Evolutionary conservation across 2,113 vertebrate genomes (phyloP).

Genomic region (Taurulus bubalis): DNA sequence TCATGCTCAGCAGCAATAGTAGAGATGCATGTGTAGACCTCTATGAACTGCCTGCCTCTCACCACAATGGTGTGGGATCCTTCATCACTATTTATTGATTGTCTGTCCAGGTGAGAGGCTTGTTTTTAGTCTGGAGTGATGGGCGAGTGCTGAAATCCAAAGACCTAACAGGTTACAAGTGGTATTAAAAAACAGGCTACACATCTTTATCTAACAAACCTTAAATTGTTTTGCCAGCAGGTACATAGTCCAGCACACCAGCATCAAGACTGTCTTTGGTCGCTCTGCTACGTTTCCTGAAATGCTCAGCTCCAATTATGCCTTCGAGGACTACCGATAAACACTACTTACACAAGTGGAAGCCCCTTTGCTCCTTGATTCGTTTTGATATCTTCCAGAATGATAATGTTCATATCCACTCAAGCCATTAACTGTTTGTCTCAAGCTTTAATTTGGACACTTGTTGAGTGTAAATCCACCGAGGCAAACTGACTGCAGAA

Average conservation of each 20-base stretch:
- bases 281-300: not conserved
- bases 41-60: slow-evolving; percentile 5
- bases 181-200: not conserved
- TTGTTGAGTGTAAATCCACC: not conserved
- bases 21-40: slow-evolving; percentile 24
- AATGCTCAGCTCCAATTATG: not conserved
- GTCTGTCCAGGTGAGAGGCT: not conserved
- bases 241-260: not conserved
- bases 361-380: not conserved
- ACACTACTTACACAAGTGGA: not conserved
- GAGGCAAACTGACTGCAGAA: not conserved
- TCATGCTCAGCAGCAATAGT: slow-evolving; percentile 1
- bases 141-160: not conserved
- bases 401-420: not conserved
- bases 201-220: slow-evolving; percentile 2
- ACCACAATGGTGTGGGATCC: slow-evolving; percentile 28
- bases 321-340: not conserved
- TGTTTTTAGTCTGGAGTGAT: slow-evolving; percentile 7
- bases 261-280: not conserved
- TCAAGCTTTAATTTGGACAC: not conserved
- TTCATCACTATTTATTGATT: slow-evolving; percentile 31
- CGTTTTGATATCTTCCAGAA: not conserved
- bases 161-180: not conserved
- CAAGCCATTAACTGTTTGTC: not conserved
- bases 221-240: not conserved